A percentile compares a stretch with the other conserved stretches of the same genome.
Evolutionary conservation across 2,113 vertebrate species (phyloP).

Genomic region (Rhadina sibilatrix): DNA sequence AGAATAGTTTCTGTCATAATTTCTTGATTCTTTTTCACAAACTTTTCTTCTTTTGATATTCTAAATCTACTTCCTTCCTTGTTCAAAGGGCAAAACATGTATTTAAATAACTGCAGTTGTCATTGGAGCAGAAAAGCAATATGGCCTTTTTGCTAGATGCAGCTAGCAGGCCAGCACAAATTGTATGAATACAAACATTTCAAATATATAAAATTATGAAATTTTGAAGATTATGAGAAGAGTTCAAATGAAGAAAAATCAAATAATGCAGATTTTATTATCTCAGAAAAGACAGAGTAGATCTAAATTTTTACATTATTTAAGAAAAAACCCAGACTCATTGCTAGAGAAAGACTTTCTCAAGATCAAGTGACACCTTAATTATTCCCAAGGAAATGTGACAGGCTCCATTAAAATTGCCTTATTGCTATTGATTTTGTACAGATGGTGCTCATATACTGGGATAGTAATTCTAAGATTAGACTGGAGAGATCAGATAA

Average conservation of each 20-base stretch:
- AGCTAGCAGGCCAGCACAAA: not conserved
- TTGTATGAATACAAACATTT: not conserved
- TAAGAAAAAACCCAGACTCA: not conserved
- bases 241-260: not conserved
- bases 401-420: not conserved
- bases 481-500: not conserved
- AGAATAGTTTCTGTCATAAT: not conserved
- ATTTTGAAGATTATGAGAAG: not conserved
- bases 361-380: not conserved
- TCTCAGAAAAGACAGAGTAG: not conserved
- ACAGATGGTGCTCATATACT: not conserved
- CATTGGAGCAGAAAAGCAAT: not conserved
- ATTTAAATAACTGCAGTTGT: not conserved
- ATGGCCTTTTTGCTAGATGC: not conserved
- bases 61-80: not conserved
- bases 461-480: not conserved
- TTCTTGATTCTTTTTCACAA: not conserved
- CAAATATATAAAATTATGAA: not conserved
- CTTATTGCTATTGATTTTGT: not conserved
- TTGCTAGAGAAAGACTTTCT: not conserved
- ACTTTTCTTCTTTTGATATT: not conserved
- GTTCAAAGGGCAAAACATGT: not conserved
- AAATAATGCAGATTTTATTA: not conserved
- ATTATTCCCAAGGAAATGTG: not conserved
- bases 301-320: not conserved